A percentile compares a stretch with the other conserved stretches of the same genome.
These are phyloP conservation scores for Carlito syrichta DNA, from an alignment of 2,113 vertebrate genomes.

Conservation along the genomic window DNA sequence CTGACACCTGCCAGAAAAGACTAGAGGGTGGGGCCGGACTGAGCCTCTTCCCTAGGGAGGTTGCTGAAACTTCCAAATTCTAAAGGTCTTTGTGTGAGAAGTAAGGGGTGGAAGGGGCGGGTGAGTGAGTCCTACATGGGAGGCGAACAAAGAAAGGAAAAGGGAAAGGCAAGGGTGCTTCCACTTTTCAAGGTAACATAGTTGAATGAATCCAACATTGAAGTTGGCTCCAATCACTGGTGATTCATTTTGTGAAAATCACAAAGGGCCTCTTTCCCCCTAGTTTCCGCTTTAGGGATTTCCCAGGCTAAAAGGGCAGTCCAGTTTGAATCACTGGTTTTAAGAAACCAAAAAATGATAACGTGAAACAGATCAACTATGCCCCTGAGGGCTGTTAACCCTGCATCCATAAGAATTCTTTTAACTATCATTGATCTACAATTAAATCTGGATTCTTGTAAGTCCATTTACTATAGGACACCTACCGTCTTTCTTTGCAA, in stretches of 20 bases:
- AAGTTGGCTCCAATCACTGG: constrained; percentile 44
- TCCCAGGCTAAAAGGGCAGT: constrained; percentile 66
- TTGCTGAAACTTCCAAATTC: neutral
- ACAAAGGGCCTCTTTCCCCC: constrained; percentile 49
- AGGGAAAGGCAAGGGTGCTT: constrained; percentile 65
- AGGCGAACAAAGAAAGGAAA: constrained; percentile 74
- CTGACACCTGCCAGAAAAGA: neutral
- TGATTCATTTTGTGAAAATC: constrained; percentile 67
- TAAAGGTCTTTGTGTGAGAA: constrained; percentile 58
- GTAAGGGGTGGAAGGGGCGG: constrained; percentile 12
- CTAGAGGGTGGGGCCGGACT: neutral
- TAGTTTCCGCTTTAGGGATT: constrained; percentile 62
- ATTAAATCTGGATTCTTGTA: neutral
- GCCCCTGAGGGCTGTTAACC: constrained; percentile 20
- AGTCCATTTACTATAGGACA: neutral
- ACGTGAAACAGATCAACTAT: constrained; percentile 1
- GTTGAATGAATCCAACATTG: constrained; percentile 47
- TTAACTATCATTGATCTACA: neutral
- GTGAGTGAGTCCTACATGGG: neutral
- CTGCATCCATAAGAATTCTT: neutral
- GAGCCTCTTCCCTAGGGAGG: constrained; percentile 17
- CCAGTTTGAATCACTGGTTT: constrained; percentile 56
- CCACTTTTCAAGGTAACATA: constrained; percentile 71
- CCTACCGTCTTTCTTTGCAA: neutral
- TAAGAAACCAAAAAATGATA: constrained; percentile 49